Percentiles rank a stretch among this genome's conserved stretches.
Conservation (phyloP, 1,140 invertebrate species). For the Trichogramma pretiosum region DNA sequence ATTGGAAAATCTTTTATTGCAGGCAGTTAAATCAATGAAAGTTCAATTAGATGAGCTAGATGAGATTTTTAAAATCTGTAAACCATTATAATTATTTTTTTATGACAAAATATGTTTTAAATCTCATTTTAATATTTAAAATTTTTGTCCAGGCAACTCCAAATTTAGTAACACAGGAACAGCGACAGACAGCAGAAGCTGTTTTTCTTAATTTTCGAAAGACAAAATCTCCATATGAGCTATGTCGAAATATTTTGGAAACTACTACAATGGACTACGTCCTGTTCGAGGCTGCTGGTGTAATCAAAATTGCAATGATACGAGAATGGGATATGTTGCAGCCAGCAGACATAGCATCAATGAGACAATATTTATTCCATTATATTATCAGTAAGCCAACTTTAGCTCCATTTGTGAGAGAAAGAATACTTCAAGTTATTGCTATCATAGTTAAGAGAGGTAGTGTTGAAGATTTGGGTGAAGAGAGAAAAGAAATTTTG, state of each 20-base stretch:
- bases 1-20: neutral
- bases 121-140: neutral
- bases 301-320: constrained; percentile 75
- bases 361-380: constrained; percentile 70
- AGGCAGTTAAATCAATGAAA: neutral
- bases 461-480: constrained; percentile 62
- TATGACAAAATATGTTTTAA: neutral
- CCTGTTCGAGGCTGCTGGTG: constrained; percentile 74
- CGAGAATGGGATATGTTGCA: constrained; percentile 69
- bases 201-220: constrained; percentile 75
- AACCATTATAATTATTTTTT: neutral
- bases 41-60: neutral
- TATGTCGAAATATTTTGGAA: constrained; percentile 76
- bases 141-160: constrained; percentile 64
- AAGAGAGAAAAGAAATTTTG: constrained; percentile 60
- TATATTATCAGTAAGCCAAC: constrained; percentile 62
- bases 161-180: constrained; percentile 65
- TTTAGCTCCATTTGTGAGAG: constrained; percentile 53
- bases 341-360: constrained; percentile 56
- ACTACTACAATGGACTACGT: constrained; percentile 71
- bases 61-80: neutral
- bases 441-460: constrained; percentile 80
- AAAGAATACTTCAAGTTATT: constrained; percentile 66
- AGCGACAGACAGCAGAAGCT: constrained; percentile 67
- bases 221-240: constrained; percentile 68